Conservation (phyloP, 2,113 vertebrate genomes). For the Gymnorhina tibicen region DNA sequence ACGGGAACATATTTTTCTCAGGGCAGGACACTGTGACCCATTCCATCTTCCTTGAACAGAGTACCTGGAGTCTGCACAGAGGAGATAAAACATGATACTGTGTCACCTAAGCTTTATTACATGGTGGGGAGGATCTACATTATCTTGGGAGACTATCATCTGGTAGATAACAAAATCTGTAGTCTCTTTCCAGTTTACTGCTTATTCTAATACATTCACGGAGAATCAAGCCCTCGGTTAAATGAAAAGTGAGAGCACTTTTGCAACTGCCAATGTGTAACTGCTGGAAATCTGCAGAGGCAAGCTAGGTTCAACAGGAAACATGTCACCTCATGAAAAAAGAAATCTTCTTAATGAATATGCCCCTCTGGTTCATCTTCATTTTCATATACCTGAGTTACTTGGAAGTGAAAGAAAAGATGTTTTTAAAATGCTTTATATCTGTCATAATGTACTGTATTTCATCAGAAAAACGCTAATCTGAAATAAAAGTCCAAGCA, state of each 20-base stretch:
- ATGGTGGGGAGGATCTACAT: accelerated
- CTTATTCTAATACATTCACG: neutral
- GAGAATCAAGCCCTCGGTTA: neutral
- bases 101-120: neutral
- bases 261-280: neutral
- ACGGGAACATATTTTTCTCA: neutral
- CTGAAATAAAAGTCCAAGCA: neutral
- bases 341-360: neutral
- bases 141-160: neutral
- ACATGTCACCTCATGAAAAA: neutral
- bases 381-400: neutral
- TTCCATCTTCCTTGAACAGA: neutral
- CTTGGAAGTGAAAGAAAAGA: neutral
- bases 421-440: neutral
- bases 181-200: neutral
- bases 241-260: neutral
- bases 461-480: neutral
- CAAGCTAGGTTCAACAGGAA: neutral
- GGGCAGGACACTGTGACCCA: accelerated
- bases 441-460: neutral
- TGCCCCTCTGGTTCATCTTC: neutral
- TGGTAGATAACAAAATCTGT: neutral
- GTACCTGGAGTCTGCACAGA: neutral
- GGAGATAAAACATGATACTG: neutral
- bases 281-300: neutral